Conservation (phyloP, 2,113 vertebrate species). For the Channa argus region DNA sequence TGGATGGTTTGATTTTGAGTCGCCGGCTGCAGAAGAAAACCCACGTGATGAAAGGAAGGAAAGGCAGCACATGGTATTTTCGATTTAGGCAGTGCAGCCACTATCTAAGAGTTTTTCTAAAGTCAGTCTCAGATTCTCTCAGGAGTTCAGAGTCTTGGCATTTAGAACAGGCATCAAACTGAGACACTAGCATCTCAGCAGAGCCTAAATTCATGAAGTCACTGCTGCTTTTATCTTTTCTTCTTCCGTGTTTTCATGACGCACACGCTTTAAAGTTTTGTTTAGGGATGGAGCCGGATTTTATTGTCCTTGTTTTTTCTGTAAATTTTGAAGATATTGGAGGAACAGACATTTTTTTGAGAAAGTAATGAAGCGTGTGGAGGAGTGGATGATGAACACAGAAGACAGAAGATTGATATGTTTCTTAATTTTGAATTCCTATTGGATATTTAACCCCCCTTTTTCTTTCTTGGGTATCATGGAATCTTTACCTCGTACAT, state of each 20-base stretch:
- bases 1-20: too few relatives aligned
- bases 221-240: neutral
- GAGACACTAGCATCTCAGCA: neutral
- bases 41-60: too few relatives aligned
- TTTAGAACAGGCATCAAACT: neutral
- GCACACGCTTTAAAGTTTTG: neutral
- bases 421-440: too few relatives aligned
- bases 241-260: neutral
- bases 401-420: neutral
- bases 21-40: too few relatives aligned
- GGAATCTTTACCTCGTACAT: conserved; percentile 4
- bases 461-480: neutral
- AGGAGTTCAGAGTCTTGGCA: neutral
- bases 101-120: too few relatives aligned
- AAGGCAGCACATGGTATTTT: too few relatives aligned
- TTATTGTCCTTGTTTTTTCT: neutral
- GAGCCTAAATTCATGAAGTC: neutral
- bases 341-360: too few relatives aligned
- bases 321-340: too few relatives aligned
- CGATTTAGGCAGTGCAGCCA: too few relatives aligned
- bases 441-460: too few relatives aligned
- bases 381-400: neutral
- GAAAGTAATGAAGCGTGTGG: neutral
- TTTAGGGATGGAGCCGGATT: neutral
- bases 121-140: neutral